phyloP scores from a whole-genome alignment of 2,113 vertebrate species.

The Osmerus mordax region DNA sequence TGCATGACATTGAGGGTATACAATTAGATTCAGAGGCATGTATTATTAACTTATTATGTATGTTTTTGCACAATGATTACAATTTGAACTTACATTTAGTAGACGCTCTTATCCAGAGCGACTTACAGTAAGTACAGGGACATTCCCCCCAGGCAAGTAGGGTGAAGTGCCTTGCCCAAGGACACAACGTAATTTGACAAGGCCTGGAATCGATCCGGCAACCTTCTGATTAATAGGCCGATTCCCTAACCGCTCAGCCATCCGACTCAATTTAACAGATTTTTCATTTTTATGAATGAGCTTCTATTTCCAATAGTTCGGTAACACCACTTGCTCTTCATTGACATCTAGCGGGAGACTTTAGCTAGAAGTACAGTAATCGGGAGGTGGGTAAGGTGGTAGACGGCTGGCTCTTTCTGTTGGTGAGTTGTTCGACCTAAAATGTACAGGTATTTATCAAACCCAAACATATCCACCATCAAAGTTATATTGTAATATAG shows the following conservation, averaged over 20 bases:
- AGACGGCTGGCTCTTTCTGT: conserved; percentile 19
- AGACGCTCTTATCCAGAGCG: too few relatives aligned
- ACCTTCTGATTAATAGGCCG: too few relatives aligned
- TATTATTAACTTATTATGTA: background rate
- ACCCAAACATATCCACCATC: background rate
- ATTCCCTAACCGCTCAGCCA: too few relatives aligned
- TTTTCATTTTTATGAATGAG: too few relatives aligned
- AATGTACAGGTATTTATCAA: background rate
- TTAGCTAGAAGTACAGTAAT: background rate
- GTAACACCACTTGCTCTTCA: conserved; percentile 19
- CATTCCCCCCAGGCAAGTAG: too few relatives aligned
- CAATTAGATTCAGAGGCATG: too few relatives aligned
- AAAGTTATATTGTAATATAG: too few relatives aligned
- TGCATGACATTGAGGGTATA: too few relatives aligned
- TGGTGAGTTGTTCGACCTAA: conserved; percentile 31
- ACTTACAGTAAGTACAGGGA: too few relatives aligned
- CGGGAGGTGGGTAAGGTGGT: conserved; percentile 12
- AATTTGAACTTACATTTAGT: background rate
- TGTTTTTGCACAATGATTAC: background rate
- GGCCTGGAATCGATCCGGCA: too few relatives aligned
- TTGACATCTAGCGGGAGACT: conserved; percentile 39
- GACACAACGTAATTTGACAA: too few relatives aligned
- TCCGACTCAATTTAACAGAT: background rate
- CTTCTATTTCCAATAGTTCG: conserved; percentile 33
- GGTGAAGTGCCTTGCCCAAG: too few relatives aligned